Conservation (phyloP, 92 coral and sea anemone species). For the Paramuricea clavata region DNA sequence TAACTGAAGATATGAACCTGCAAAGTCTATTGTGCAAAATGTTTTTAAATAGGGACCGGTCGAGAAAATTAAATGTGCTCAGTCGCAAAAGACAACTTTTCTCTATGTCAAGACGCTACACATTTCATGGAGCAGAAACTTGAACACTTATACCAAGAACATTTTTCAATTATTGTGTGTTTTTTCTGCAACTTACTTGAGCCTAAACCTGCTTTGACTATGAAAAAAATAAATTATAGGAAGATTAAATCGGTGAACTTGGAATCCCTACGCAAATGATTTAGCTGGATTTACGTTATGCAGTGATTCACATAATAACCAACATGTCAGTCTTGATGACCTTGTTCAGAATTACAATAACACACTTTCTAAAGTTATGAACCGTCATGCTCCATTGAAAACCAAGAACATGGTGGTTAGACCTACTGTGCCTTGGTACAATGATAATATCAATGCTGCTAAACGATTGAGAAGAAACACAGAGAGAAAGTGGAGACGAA, state of each 20-base stretch:
- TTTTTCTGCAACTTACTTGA: too few species aligned
- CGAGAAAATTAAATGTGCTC: too few species aligned
- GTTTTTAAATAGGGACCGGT: too few species aligned
- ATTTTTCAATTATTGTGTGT: too few species aligned
- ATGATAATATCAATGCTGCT: conserved; percentile 12
- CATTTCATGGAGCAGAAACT: too few species aligned
- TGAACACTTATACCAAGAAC: too few species aligned
- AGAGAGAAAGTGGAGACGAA: conserved; percentile 6
- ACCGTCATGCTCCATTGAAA: too few species aligned
- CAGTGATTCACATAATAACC: conserved; percentile 37
- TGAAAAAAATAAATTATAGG: conserved; percentile 41
- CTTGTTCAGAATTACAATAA: conserved; percentile 27
- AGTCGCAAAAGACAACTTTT: too few species aligned
- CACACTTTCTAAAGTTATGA: too few species aligned
- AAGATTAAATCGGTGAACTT: conserved; percentile 45
- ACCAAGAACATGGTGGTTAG: conserved; percentile 31
- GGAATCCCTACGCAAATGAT: conserved; percentile 37
- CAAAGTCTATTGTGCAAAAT: too few species aligned
- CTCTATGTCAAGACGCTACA: too few species aligned
- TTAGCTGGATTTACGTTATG: conserved; percentile 46
- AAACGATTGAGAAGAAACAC: conserved; percentile 38
- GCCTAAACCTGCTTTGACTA: conserved; percentile 36
- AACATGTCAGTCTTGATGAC: not conserved
- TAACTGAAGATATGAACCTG: too few species aligned
- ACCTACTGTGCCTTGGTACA: conserved; percentile 55